phyloP scores from a whole-genome alignment of 2,113 vertebrate species.

The Zapus hudsonius region DNA sequence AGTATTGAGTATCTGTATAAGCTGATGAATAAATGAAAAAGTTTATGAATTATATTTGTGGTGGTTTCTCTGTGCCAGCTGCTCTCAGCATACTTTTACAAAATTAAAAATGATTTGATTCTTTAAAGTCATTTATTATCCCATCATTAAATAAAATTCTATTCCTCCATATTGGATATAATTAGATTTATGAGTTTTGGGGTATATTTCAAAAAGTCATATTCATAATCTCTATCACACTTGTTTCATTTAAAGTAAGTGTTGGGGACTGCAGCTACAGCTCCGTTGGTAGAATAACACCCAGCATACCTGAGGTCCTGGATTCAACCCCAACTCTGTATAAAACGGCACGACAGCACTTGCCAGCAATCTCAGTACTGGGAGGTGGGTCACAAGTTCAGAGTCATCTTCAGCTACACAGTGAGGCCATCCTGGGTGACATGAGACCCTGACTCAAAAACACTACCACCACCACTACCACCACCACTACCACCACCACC shows the following conservation, averaged over 20 bases:
- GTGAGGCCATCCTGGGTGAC: too few relatives aligned
- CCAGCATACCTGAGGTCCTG: too few relatives aligned
- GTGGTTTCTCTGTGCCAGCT: background rate
- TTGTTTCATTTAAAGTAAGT: conserved; percentile 31
- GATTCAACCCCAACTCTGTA: too few relatives aligned
- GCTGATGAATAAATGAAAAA: background rate
- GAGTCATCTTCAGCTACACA: too few relatives aligned
- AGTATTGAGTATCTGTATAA: background rate
- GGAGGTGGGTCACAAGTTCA: too few relatives aligned
- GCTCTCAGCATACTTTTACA: background rate
- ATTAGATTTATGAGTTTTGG: background rate
- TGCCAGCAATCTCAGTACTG: too few relatives aligned
- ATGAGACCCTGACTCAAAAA: too few relatives aligned
- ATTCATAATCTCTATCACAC: background rate
- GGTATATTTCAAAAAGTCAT: background rate
- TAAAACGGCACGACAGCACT: too few relatives aligned
- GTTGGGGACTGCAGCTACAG: too few relatives aligned
- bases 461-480: too few relatives aligned
- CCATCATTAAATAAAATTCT: background rate
- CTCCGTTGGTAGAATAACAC: too few relatives aligned
- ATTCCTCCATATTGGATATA: background rate
- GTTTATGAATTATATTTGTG: background rate
- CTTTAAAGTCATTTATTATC: conserved; percentile 12
- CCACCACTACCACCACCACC: too few relatives aligned
- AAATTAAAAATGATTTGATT: conserved; percentile 6